A percentile compares a stretch with the other conserved stretches of the same genome.
phyloP scores from a whole-genome alignment of 2,888 invertebrate genomes.

The Eristalis tenax region DNA sequence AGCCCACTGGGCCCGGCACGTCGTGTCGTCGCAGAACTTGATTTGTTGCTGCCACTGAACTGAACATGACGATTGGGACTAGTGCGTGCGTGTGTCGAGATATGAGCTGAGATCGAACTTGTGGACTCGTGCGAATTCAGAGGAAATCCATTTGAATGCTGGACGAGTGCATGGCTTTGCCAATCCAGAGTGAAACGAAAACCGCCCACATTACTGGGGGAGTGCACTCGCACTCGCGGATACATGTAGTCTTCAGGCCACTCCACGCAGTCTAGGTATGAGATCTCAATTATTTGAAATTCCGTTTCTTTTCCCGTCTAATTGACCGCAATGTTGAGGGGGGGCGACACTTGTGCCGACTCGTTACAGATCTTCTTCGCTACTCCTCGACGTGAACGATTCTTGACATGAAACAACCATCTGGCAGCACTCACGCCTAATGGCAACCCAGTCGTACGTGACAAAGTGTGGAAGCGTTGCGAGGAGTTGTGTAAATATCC shows the following conservation, averaged over 20 bases:
- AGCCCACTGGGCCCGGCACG: too few species aligned
- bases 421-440: conserved; percentile 20
- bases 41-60: too few species aligned
- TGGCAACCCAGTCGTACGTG: conserved; percentile 53
- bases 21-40: too few species aligned
- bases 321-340: conserved; percentile 41
- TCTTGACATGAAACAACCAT: conserved; percentile 53
- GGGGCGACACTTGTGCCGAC: neutral
- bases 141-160: too few species aligned
- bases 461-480: conserved; percentile 44
- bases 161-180: too few species aligned
- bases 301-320: conserved; percentile 18
- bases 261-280: neutral
- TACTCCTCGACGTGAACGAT: conserved; percentile 36
- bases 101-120: too few species aligned
- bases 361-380: conserved; percentile 9
- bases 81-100: too few species aligned
- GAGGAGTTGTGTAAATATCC: conserved; percentile 22
- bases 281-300: conserved; percentile 32
- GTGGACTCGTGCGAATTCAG: too few species aligned
- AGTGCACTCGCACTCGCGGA: neutral
- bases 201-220: too few species aligned
- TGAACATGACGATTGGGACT: too few species aligned
- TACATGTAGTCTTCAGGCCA: neutral
- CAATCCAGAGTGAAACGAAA: too few species aligned